A percentile compares a stretch with the other conserved stretches of the same genome.
Conservation (phyloP, 2,888 invertebrate genomes). For the Eucera pruinosa region DNA sequence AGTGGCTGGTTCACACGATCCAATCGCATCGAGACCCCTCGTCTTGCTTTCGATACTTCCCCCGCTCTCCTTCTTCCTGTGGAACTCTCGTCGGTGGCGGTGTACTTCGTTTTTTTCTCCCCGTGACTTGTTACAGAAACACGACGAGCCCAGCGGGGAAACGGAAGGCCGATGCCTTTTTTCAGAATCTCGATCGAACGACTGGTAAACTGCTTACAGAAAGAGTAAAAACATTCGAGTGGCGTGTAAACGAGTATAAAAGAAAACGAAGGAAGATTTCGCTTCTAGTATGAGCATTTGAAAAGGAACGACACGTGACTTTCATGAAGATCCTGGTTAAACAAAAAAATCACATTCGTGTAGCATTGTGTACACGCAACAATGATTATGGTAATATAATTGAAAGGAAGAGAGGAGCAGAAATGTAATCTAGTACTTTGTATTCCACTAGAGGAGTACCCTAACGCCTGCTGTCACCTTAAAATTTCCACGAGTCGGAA, state of each 20-base stretch:
- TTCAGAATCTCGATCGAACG: constrained; percentile 20
- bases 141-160: constrained; percentile 28
- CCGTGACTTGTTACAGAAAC: constrained; percentile 43
- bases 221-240: constrained; percentile 29
- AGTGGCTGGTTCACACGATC: constrained; percentile 57
- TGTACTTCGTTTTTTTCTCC: constrained; percentile 21
- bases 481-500: constrained; percentile 2
- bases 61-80: background rate
- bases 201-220: constrained; percentile 34
- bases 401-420: background rate
- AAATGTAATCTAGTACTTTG: background rate
- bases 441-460: background rate
- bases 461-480: background rate
- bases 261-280: constrained; percentile 18
- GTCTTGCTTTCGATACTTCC: constrained; percentile 48
- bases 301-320: constrained; percentile 17
- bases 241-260: constrained; percentile 51
- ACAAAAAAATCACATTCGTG: background rate
- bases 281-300: background rate
- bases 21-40: constrained; percentile 45
- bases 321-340: constrained; percentile 7
- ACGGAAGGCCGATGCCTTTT: constrained; percentile 42
- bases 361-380: background rate
- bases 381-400: background rate
- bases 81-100: constrained; percentile 4